Evolutionary conservation across 2,113 vertebrate species (phyloP), one percentile per base, ranked within the genome.

Genomic region (Aptenodytes patagonicus): DNA sequence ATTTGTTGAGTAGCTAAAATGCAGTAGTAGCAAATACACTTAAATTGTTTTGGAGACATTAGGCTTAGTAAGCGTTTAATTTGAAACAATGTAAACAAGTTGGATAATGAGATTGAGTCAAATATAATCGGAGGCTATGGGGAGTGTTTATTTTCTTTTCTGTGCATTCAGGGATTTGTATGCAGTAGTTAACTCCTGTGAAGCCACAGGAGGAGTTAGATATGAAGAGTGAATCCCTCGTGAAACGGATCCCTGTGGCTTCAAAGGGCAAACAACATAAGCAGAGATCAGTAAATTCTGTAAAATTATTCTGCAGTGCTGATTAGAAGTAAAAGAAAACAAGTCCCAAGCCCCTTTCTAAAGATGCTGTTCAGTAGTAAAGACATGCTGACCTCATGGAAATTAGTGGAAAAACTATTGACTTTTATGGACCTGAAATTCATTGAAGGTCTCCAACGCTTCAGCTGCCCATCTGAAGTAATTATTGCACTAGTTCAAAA

Each of bases 41-140:
- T n/a, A 62, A 82, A 79, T 40, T 62, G 9, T 75, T 57, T 68
- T 76, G 20, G 36, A 64, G 12, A 47, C 25, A 91, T 44, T 34
- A 70, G 46, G 31, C 29, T 87, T 93, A 91, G 13, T 22, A 79
- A 85, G 18, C 51, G 20, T 69, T 97, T 90, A 78, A 85, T 93
- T 86, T 82, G 46, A 91, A 91, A 71, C 47, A 57, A 12, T 42
- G 62, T 85, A 95, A 97, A 92, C 79, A 90, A 93, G 31, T 21
- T 87, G 40, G n/a, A 71, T 95, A 85, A 85, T 89, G 36, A 90
- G 34, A 72, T 47, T 57, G 26, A 94, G 70, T 28, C 25, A 87
- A 82, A 85, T 44, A 83, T 44, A 93, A 73, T 70, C 21, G 1
- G 25, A 95, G 58, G 21, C 47, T 81, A 57, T 44, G 11, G 40